Evolutionary conservation across 2,113 vertebrate species (phyloP).

Genomic region (Sylvia atricapilla): DNA sequence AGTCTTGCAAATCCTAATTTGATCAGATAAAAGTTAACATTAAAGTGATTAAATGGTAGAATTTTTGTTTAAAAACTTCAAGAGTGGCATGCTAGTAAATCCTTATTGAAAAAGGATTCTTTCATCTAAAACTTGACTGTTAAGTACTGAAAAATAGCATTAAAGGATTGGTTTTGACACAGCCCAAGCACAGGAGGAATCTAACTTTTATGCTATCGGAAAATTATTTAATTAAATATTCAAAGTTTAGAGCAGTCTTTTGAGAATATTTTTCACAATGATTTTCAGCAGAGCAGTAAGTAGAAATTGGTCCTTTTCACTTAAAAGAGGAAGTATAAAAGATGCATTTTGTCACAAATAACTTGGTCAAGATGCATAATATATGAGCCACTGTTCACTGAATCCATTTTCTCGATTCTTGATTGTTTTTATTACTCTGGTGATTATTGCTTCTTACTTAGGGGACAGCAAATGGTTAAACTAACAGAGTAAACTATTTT

Average conservation of each 20-base stretch:
- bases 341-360: not conserved
- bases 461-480: not conserved
- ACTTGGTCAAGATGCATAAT: constrained; percentile 17
- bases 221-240: constrained; percentile 33
- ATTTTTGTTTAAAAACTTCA: constrained; percentile 28
- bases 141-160: not conserved
- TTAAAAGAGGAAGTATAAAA: not conserved
- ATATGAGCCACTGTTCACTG: not conserved
- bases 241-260: not conserved
- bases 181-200: not conserved
- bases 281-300: not conserved
- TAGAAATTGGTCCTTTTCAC: not conserved
- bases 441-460: not conserved
- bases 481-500: not conserved
- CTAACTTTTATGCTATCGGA: not conserved
- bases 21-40: constrained; percentile 8
- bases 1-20: constrained; percentile 53
- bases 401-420: not conserved
- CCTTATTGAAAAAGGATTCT: not conserved
- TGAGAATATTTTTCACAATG: not conserved
- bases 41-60: constrained; percentile 13
- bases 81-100: constrained; percentile 14
- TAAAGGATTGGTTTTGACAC: not conserved
- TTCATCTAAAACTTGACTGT: not conserved
- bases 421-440: not conserved